These are phyloP conservation scores for Gadopsis bispinosus DNA, from an alignment of 2,797 vertebrate species.

Conservation along the genomic window DNA sequence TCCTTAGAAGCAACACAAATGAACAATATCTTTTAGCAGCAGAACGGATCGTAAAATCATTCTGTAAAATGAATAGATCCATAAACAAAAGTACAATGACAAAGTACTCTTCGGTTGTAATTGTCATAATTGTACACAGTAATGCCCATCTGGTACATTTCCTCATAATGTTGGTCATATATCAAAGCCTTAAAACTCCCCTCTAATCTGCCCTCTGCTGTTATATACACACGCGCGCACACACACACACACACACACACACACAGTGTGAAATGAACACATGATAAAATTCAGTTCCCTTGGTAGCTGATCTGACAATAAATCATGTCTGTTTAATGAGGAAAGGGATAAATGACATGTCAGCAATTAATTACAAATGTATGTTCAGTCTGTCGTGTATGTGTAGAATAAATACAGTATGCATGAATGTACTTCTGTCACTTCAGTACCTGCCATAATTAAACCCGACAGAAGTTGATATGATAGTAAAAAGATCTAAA, in stretches of 20 bases:
- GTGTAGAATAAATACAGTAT: conserved; percentile 7
- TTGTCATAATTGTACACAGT: conserved; percentile 72
- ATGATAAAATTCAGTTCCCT: conserved; percentile 69
- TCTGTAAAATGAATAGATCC: conserved; percentile 60
- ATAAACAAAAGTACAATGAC: conserved; percentile 56
- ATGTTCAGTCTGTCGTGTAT: conserved; percentile 60
- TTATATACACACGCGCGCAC: neutral
- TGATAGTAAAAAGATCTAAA: conserved; percentile 57
- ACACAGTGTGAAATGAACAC: conserved; percentile 48
- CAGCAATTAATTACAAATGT: conserved; percentile 80
- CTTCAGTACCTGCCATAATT: conserved; percentile 74
- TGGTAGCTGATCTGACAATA: conserved; percentile 77
- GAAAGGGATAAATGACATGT: conserved; percentile 79
- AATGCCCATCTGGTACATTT: conserved; percentile 73
- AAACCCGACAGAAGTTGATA: conserved; percentile 68
- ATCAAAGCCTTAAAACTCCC: conserved; percentile 73
- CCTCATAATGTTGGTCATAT: conserved; percentile 67
- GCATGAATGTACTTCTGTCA: conserved; percentile 44
- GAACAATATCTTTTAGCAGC: conserved; percentile 55
- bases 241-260: neutral
- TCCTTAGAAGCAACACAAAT: conserved; percentile 41
- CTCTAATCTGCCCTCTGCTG: conserved; percentile 68
- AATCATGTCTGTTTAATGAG: conserved; percentile 82
- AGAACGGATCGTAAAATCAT: conserved; percentile 50
- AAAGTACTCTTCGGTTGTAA: conserved; percentile 66